Evolutionary conservation across 2,797 vertebrate genomes (phyloP), one percentile per base, ranked within the genome.

Genomic region (Oryzias dopingdopingensis): DNA sequence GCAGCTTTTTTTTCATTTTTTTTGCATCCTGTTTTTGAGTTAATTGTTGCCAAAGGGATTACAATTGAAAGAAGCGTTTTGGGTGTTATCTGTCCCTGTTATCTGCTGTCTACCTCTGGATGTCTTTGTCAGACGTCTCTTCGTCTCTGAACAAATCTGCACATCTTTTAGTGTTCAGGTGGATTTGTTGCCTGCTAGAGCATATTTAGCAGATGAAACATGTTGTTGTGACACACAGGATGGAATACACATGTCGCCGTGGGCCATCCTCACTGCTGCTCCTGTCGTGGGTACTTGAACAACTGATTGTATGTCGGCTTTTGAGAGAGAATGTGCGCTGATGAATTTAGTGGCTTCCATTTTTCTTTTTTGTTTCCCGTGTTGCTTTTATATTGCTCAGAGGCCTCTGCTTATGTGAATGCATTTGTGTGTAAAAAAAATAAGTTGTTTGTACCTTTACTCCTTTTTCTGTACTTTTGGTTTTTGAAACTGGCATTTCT

Each of bases 191-290:
- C 77, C 71, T 74, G 76, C 45, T 67, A 15, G 48, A 65, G 65
- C 56, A 42, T 87, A 82, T 84, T 87, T 83, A 85, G 79, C 73
- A 77, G 82, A 85, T 80, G 79, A 84, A 86, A 81, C 63, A 65
- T 67, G 75, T 78, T 86, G 79, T 82, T 86, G 78, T 89, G 87
- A 89, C 85, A 89, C 68, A 76, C 79, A 65, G 81, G 79, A 83
- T 85, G 61, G 80, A 82, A 79, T 82, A 81, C 79, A 74, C 74
- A 72, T 71, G 77, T 85, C 70, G 82, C 87, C 74, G 32, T 56
- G 57, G 83, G 86, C 79, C 51, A 76, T 76, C 62, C 62, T 68
- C 78, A 68, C 65, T 70, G 49, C 67, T 65, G 66, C 56, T 59
- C 60, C 60, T 63, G 58, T 71, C 70, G 64, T 67, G 55, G 76